Percentiles rank a stretch among this genome's conserved stretches.
Conservation (phyloP, 1,140 invertebrate species). For the Hypsibius dujardini region DNA sequence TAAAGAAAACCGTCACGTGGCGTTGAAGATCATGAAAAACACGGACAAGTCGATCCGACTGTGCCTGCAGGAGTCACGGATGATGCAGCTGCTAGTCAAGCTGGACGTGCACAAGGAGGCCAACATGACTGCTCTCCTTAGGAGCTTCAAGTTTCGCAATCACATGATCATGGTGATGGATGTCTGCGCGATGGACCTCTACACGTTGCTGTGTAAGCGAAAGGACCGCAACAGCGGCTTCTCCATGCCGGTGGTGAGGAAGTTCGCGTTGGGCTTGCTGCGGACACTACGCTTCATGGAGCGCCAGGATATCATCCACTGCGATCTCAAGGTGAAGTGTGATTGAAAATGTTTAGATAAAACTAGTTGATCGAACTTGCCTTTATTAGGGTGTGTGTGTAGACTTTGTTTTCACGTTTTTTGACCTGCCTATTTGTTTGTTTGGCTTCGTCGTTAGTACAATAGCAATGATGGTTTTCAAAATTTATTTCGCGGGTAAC, state of each 20-base stretch:
- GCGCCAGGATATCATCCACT: constrained; percentile 34
- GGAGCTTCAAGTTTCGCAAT: constrained; percentile 35
- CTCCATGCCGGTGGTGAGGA: constrained; percentile 32
- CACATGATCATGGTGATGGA: constrained; percentile 36
- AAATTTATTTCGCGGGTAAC: no score
- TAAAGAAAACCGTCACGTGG: constrained; percentile 31
- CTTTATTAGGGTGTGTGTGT: no score
- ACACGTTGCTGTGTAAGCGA: constrained; percentile 35
- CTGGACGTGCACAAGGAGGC: constrained; percentile 29
- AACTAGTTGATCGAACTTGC: no score
- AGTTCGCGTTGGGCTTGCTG: constrained; percentile 32
- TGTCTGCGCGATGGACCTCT: constrained; percentile 35
- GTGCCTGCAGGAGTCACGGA: no score
- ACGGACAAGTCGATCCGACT: constrained; percentile 36
- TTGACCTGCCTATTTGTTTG: no score
- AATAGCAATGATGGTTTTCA: no score
- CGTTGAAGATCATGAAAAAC: constrained; percentile 35
- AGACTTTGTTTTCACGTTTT: no score
- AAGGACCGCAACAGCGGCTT: constrained; percentile 36
- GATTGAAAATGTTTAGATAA: neutral
- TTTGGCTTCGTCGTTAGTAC: no score
- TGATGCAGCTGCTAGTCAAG: constrained; percentile 29
- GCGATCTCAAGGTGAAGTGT: constrained; percentile 33
- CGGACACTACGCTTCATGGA: constrained; percentile 32
- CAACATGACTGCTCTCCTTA: constrained; percentile 35